These are phyloP conservation scores for Leptopilina myrica DNA, from an alignment of 2,888 invertebrate species.

Conservation along the genomic window DNA sequence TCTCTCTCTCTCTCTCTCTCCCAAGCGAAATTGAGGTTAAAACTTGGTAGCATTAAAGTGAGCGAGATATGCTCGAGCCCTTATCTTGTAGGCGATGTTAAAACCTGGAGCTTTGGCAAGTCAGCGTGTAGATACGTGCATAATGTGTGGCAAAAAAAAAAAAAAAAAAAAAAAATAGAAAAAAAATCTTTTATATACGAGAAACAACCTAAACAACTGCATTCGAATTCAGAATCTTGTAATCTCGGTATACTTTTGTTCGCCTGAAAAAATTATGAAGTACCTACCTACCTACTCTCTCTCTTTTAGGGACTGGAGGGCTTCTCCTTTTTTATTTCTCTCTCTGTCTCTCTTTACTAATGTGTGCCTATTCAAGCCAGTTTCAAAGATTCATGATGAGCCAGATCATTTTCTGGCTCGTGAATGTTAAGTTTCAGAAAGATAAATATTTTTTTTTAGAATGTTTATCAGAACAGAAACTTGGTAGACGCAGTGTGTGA, in stretches of 20 bases:
- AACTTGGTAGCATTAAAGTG: constrained; percentile 34
- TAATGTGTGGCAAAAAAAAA: constrained; percentile 19
- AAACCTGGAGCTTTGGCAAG: constrained; percentile 29
- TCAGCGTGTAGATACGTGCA: constrained; percentile 32
- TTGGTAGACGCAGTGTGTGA: background rate
- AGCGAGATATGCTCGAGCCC: constrained; percentile 28
- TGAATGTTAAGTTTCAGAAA: background rate
- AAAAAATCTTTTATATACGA: background rate
- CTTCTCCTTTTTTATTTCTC: background rate
- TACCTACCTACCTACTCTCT: background rate
- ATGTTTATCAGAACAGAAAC: background rate
- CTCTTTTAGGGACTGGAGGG: background rate
- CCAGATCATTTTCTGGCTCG: background rate
- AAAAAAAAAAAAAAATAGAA: background rate
- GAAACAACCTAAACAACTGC: constrained; percentile 26
- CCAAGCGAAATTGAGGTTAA: constrained; percentile 22
- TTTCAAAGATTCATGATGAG: constrained; percentile 4
- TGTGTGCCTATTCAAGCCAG: background rate
- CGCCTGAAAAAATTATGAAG: constrained; percentile 28
- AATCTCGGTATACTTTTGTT: background rate
- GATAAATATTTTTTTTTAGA: background rate
- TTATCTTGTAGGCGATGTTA: constrained; percentile 19
- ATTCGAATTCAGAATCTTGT: constrained; percentile 17
- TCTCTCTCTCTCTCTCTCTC: background rate
- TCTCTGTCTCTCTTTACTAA: too few species aligned